Base-by-base conservation (phyloP, 2,888 invertebrate genomes). In the Limnephilus auricula region DNA sequence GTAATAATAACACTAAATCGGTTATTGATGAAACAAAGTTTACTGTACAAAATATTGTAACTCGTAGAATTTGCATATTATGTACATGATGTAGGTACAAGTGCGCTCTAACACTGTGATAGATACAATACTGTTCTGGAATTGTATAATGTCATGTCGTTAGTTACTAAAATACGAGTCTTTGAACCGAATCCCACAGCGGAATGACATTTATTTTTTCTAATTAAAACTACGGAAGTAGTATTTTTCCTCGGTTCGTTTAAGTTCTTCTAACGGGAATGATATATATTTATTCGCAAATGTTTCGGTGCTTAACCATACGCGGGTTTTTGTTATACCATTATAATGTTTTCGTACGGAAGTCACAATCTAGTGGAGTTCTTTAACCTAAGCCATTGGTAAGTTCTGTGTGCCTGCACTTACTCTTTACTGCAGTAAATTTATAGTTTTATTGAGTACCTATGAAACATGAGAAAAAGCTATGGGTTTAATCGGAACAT, bases 241-340 rank as follows among this genome's bases (percentile, higher is more conserved):
- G 40, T 30, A n/a, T 40, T 40, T 85, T 85, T 37, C 40, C 45
- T 85, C 40, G 85, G 85, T 85, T 85, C 85, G 85, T 40, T 85
- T 85, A 25, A n/a, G 34, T 85, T 40, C 82, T 10, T 18, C 18
- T 85, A 85, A 45, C 85, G 85, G 85, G 40, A 85, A 13, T 65
- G 25, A 9, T 65, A 65, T 65, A 25, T 65, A 65, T 65, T 25
- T 65, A 65, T 80, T 80, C 80, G 32, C 30, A 30, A 80, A 80
- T 80, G 80, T 80, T 80, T 32, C 80, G 32, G 80, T 80, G 4
- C 9, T 32, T 80, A 80, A 31, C 13, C 80, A 80, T 18, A 80
- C 30, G 30, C 31, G 15, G 15, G 18, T 18, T 65, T 45, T 45
- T 45, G 13, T 15, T 45, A 45, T 18, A 50, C 18, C 12, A 2